Conservation (phyloP, 2,797 vertebrate genomes). For the Myotis daubentonii region DNA sequence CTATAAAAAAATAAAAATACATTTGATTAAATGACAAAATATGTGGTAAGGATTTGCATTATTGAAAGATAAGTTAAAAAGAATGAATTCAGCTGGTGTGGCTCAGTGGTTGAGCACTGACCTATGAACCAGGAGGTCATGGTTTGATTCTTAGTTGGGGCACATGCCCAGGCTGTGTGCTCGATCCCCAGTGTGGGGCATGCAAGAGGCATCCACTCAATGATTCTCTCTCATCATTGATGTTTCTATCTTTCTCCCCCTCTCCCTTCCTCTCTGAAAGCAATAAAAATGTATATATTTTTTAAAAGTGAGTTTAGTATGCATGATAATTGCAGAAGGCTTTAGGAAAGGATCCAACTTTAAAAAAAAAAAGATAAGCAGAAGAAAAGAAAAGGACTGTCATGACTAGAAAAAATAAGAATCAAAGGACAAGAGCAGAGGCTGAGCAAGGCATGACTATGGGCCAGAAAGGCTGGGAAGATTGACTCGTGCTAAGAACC, state of each 20-base stretch:
- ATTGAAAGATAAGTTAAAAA: not conserved
- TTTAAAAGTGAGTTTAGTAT: not conserved
- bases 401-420: not conserved
- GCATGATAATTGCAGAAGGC: not conserved
- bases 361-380: not conserved
- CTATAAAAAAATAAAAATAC: constrained; percentile 3
- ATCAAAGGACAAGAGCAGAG: not conserved
- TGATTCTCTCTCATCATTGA: too few species aligned
- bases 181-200: too few species aligned
- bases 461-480: not conserved
- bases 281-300: too few species aligned
- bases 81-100: too few species aligned
- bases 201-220: too few species aligned
- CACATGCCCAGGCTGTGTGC: too few species aligned
- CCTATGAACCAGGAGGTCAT: too few species aligned
- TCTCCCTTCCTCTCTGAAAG: too few species aligned
- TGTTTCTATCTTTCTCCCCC: too few species aligned
- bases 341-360: not conserved
- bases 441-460: not conserved
- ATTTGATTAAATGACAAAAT: not conserved
- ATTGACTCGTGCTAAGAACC: not conserved
- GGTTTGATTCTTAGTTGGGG: too few species aligned
- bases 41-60: not conserved
- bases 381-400: not conserved
- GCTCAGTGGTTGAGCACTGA: too few species aligned